These are phyloP conservation scores for Caprella mutica DNA, from an alignment of 2,888 invertebrate genomes.

Conservation along the genomic window DNA sequence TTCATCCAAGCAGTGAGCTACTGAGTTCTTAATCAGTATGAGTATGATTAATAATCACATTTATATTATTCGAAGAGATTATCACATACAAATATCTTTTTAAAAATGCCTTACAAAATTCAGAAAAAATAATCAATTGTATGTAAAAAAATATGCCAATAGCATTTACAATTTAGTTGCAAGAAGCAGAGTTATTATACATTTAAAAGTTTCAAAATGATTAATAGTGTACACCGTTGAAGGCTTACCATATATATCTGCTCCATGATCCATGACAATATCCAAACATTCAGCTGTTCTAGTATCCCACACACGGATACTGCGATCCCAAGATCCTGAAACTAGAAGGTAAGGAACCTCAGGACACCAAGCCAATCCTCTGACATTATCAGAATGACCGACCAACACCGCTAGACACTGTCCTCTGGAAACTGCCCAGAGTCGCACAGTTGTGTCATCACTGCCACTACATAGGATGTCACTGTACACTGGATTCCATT, in stretches of 20 bases:
- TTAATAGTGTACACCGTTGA: neutral
- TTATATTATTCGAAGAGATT: neutral
- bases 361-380: slow-evolving; percentile 42
- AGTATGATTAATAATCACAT: neutral
- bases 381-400: slow-evolving; percentile 41
- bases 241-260: slow-evolving; percentile 43
- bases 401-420: slow-evolving; percentile 39
- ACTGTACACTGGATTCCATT: slow-evolving; percentile 42
- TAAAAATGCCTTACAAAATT: neutral
- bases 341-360: slow-evolving; percentile 42
- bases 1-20: too few species aligned
- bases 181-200: neutral
- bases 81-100: neutral
- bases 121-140: neutral
- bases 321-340: slow-evolving; percentile 43
- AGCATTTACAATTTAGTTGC: neutral
- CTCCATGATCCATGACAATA: slow-evolving; percentile 42
- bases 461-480: slow-evolving; percentile 42
- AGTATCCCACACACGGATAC: slow-evolving; percentile 42
- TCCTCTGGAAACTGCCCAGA: slow-evolving; percentile 42
- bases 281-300: slow-evolving; percentile 41
- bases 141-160: neutral
- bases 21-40: too few species aligned
- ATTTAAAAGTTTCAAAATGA: too few species aligned
- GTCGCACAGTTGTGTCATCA: slow-evolving; percentile 40